Base-by-base conservation (phyloP, 2,113 vertebrate species). In the Peromyscus polionotus region DNA sequence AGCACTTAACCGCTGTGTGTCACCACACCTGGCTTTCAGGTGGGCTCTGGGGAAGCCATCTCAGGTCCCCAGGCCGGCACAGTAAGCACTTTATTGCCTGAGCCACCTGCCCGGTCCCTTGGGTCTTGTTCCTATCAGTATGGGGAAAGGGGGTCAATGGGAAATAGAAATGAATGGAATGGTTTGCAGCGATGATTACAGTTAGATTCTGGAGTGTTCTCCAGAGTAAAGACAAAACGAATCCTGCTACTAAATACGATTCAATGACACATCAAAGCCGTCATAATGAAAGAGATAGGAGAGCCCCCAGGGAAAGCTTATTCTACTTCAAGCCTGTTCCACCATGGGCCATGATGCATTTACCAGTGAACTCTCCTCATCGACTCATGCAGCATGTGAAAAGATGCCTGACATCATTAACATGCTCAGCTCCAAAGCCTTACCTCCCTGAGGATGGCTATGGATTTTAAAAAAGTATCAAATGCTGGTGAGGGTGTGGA, bases 311-410 rank as follows among this genome's bases (percentile, higher is more conserved):
- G 51, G 26, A 91, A 70, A 42, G 59, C 39, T 11, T 0, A 3
- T 11, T 87, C 70, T 42, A 24, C n/a, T 57, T 61, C 54, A 24
- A 61, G 19, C n/a, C 54, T 42, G 57, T 42, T 2, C 14, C 59
- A 65, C 39, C 59, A 19, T 65, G 83, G 22, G n/a, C 26, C 39
- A 19, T 5, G 14, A 33, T 67, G 42, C 31, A 31, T 19, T 33
- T 13, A 48, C 39, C 48, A 5, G 3, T 2, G 12, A 31, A 26
- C 73, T 1, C 9, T 5, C 22, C 77, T 84, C 84, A 28, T 79
- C 5, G 45, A 31, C 10, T 24, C 77, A 42, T 0, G 45, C 20
- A 31, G 63, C 9, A 3, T 2, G 0, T 42, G 33, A 57, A n/a
- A 16, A 75, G 57, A 33, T 7, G 19, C 54, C 59, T 7, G 10